Evolutionary conservation across 2,797 vertebrate species (phyloP).

Genomic region (Carcharodon carcharias): DNA sequence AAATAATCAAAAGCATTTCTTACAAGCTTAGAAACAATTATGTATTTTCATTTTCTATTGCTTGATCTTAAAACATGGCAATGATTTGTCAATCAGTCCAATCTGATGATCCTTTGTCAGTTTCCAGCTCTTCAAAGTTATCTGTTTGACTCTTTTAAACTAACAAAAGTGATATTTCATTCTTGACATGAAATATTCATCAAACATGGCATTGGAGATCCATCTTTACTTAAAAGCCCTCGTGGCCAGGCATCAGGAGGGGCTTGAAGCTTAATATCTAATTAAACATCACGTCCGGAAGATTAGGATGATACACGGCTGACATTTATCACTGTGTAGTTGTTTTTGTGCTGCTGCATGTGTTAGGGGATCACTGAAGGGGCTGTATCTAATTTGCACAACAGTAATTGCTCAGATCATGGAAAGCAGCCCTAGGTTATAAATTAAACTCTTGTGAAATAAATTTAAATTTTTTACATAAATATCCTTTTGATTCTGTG

Average conservation of each 20-base stretch:
- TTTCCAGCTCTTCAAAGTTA: neutral
- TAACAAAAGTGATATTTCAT: slow-evolving; percentile 17
- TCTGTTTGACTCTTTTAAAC: neutral
- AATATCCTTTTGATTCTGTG: neutral
- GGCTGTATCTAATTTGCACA: slow-evolving; percentile 1
- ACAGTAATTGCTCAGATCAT: neutral
- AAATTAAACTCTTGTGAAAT: slow-evolving; percentile 24
- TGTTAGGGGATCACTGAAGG: neutral
- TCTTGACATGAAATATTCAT: slow-evolving; percentile 29
- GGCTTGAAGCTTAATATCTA: slow-evolving; percentile 26
- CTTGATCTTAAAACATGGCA: neutral
- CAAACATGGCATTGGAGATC: slow-evolving; percentile 2
- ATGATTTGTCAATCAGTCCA: neutral
- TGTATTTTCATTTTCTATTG: neutral
- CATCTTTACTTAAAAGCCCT: slow-evolving; percentile 32
- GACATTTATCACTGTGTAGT: slow-evolving; percentile 20
- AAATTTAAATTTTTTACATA: neutral
- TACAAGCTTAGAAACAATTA: neutral
- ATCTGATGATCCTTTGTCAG: neutral
- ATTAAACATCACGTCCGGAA: slow-evolving; percentile 24
- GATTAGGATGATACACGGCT: slow-evolving; percentile 28
- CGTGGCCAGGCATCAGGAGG: slow-evolving; percentile 9
- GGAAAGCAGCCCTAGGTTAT: neutral
- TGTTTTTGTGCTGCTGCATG: neutral
- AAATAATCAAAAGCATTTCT: neutral